phyloP scores from a whole-genome alignment of 2,113 vertebrate genomes.

The Coptodon rendalli region DNA sequence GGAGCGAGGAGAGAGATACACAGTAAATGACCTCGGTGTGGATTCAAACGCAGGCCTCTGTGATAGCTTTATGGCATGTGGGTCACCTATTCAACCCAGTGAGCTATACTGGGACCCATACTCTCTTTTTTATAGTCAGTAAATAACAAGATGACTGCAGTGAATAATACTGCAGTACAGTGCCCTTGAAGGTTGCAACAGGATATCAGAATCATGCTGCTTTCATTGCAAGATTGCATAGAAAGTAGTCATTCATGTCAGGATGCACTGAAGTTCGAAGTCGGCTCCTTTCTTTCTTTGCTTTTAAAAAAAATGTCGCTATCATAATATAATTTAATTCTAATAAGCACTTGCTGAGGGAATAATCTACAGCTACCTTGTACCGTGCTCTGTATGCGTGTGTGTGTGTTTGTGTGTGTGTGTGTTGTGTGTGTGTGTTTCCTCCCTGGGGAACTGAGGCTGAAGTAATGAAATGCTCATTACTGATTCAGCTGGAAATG shows the following conservation, averaged over 20 bases:
- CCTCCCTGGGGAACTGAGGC: slow-evolving; percentile 58
- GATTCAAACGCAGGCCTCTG: neutral
- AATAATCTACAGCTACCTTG: slow-evolving; percentile 35
- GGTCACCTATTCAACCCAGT: neutral
- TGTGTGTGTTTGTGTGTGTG: neutral
- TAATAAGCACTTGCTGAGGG: slow-evolving; percentile 45
- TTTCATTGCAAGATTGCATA: neutral
- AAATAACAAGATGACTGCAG: neutral
- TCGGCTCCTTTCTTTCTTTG: neutral
- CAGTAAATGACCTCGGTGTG: neutral
- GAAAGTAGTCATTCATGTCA: neutral
- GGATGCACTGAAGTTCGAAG: neutral
- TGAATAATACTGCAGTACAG: neutral
- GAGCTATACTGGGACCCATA: neutral
- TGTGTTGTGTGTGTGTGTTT: slow-evolving; percentile 14
- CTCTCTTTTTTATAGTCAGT: neutral
- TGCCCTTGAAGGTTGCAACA: neutral
- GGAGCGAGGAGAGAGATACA: neutral
- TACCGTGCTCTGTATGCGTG: neutral
- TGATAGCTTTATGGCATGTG: neutral
- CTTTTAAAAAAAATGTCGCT: neutral
- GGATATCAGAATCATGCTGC: neutral
- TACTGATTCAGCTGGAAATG: slow-evolving; percentile 73
- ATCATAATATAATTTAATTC: slow-evolving; percentile 32
- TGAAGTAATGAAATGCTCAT: slow-evolving; percentile 75